Percentiles rank a stretch among this genome's conserved stretches.
Evolutionary conservation across 2,888 invertebrate genomes (phyloP).

Genomic region (Eumerus sabulonum): DNA sequence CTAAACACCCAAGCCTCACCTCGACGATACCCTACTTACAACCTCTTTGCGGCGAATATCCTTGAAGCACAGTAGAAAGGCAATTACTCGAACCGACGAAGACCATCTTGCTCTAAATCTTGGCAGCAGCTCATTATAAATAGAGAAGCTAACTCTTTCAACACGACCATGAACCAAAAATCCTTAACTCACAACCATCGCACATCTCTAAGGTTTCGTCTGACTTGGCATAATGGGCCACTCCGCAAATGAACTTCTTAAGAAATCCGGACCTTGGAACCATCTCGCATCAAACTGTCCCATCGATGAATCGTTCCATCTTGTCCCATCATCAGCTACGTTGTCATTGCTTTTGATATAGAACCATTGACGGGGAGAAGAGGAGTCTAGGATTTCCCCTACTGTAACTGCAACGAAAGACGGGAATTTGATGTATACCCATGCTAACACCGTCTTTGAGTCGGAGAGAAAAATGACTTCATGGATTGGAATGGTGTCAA

Average conservation of each 20-base stretch:
- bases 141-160: background rate
- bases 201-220: background rate
- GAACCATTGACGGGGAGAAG: constrained; percentile 3
- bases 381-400: background rate
- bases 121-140: background rate
- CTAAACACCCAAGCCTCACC: constrained; percentile 3
- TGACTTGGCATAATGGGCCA: constrained; percentile 11
- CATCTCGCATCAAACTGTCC: constrained; percentile 2
- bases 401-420: background rate
- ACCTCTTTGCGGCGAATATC: background rate
- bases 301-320: background rate
- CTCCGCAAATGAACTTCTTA: background rate
- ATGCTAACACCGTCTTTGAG: constrained; percentile 8
- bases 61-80: constrained; percentile 2
- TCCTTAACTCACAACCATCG: background rate
- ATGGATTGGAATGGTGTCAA: background rate
- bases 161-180: background rate
- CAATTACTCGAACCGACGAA: constrained; percentile 6
- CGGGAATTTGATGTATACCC: background rate
- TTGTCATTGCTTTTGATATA: background rate
- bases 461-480: constrained; percentile 9
- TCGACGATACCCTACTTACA: background rate
- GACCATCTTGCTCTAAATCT: constrained; percentile 5
- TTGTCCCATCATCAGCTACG: background rate
- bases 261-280: constrained; percentile 5